Base-by-base conservation (phyloP, 2,888 invertebrate genomes). In the Ceriagrion tenellum region DNA sequence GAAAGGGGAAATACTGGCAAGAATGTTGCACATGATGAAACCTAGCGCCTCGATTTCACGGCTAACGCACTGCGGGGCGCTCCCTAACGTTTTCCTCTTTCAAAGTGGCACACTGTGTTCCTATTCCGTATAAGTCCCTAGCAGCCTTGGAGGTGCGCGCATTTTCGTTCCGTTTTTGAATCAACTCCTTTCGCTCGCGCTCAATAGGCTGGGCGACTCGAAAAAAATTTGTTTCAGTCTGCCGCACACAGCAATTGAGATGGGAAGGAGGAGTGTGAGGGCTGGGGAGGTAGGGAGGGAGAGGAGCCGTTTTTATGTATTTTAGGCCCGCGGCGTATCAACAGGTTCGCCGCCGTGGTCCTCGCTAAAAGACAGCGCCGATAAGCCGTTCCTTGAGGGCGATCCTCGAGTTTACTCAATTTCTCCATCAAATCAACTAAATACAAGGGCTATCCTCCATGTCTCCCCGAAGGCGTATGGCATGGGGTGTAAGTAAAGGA, bases 21-120 rank as follows among this genome's bases (percentile, higher is more conserved):
- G 35, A 35, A 81, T 35, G 35, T 81, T 81, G 81, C 81, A 81
- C 30, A 81, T 81, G 81, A 81, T 81, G 81, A 69, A 69, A 69
- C 69, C 26, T n/a, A 69, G 10, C 81, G 0, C 16, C 35, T 81
- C 13, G 10, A 81, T 81, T 81, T 35, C 81, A 81, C 23, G 69
- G 23, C 18, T 26, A 69, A n/a, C 69, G 69, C 69, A 18, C 23
- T 81, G 30, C 81, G 13, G 13, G 35, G 35, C 81, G 12, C 35
- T 81, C 10, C 35, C n/a, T n/a, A 23, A 81, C 16, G 35, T 35
- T 35, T 81, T 10, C 69, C 81, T 18, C 16, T 13, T 81, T 81
- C 81, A 35, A 81, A 13, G 69, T 12, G 81, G 13, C 35, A 16
- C 35, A 35, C 18, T 81, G n/a, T 26, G 35, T 30, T 30, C 12